A percentile compares a stretch with the other conserved stretches of the same genome.
phyloP scores from a whole-genome alignment of 2,113 vertebrate species.

The Phyllopteryx taeniolatus region DNA sequence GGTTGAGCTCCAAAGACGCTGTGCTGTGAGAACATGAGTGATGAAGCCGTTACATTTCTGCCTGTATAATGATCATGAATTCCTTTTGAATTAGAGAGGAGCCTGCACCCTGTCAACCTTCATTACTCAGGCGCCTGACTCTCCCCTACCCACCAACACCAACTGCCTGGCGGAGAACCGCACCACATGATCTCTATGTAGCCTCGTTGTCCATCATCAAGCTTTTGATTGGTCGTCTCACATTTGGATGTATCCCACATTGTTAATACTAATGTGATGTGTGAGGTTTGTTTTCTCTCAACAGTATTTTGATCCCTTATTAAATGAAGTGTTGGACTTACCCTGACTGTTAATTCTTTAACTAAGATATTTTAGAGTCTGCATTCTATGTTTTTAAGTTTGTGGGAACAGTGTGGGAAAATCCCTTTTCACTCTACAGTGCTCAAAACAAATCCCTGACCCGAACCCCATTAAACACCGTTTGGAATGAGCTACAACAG shows the following conservation, averaged over 20 bases:
- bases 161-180: constrained; percentile 48
- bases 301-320: neutral
- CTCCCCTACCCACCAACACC: constrained; percentile 47
- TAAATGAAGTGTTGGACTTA: neutral
- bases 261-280: neutral
- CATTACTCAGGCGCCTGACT: constrained; percentile 71
- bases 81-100: constrained; percentile 63
- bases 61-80: constrained; percentile 50
- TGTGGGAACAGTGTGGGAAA: neutral
- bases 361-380: neutral
- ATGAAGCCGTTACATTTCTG: constrained; percentile 55
- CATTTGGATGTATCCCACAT: constrained; percentile 18
- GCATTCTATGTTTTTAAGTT: neutral
- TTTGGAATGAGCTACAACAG: neutral
- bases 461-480: neutral
- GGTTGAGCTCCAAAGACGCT: constrained; percentile 53
- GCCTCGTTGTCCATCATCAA: constrained; percentile 24
- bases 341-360: neutral
- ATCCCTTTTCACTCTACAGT: neutral
- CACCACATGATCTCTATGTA: constrained; percentile 49
- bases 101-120: constrained; percentile 57
- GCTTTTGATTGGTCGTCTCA: constrained; percentile 22
- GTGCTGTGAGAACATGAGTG: constrained; percentile 42
- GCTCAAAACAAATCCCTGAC: neutral
- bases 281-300: neutral